phyloP scores from a whole-genome alignment of 2,888 invertebrate species.

The Pyralis farinalis region DNA sequence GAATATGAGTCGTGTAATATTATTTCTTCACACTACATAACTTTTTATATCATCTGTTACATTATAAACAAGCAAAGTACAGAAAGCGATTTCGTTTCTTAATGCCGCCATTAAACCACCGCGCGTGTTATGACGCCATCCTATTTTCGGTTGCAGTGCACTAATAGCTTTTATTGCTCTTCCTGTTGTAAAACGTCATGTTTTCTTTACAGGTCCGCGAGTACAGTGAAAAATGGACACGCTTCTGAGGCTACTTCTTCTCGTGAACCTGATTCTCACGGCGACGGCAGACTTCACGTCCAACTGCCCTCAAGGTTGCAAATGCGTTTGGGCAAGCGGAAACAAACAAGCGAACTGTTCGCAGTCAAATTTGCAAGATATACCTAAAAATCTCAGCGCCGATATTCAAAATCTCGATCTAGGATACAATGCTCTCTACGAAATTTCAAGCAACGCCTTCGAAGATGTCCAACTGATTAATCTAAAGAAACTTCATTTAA shows the following conservation, averaged over 20 bases:
- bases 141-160: conserved; percentile 35
- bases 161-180: conserved; percentile 34
- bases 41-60: conserved; percentile 17
- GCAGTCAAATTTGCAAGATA: conserved; percentile 81
- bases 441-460: conserved; percentile 85
- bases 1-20: conserved; percentile 10
- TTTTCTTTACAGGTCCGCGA: conserved; percentile 48
- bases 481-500: conserved; percentile 89
- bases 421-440: conserved; percentile 84
- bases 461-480: conserved; percentile 86
- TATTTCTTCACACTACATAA: conserved; percentile 12
- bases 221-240: conserved; percentile 46
- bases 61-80: conserved; percentile 35
- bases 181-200: conserved; percentile 16
- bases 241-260: conserved; percentile 37
- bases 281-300: conserved; percentile 74
- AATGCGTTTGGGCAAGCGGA: conserved; percentile 92
- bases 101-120: conserved; percentile 46
- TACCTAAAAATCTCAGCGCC: conserved; percentile 87
- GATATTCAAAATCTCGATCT: conserved; percentile 88
- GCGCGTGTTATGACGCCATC: conserved; percentile 42
- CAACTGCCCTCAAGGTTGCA: conserved; percentile 85
- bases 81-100: conserved; percentile 41
- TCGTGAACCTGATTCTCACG: conserved; percentile 42
- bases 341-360: conserved; percentile 92